Base-by-base conservation (phyloP, 2,888 invertebrate genomes). In the Caenorhabditis imperialis region DNA sequence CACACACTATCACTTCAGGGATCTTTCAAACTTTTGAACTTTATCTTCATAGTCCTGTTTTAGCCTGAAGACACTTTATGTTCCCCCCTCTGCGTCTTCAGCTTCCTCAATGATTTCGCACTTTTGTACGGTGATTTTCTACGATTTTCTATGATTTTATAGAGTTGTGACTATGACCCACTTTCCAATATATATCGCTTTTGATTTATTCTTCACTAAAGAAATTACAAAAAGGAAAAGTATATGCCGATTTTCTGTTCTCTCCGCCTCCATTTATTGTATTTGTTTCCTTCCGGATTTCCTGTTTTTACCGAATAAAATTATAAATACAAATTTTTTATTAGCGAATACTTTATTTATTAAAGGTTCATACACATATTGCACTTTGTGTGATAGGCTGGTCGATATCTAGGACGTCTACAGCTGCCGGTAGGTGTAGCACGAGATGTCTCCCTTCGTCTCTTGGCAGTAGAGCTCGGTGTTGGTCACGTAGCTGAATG, bases 401-500 rank as follows among this genome's bases (percentile, higher is more conserved):
- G 7, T 22, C 2, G 10, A 12, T 20, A 44, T 22, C 23, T 10
- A 16, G 20, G 12, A 44, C 22, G 23, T 38, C 72, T 76, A 85
- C 57, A 86, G 62, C 60, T 86, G 86, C 38, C 86, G 70, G 71
- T 86, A 86, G 8, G 85, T 83, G 60, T 86, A 86, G 75, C 86
- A 86, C 23, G 83, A 83, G 42, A 86, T 84, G 50, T 80, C 78
- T 18, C 77, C 79, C 61, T 83, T 81, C 18, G 84, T 82, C 45
- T 86, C 84, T 63, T 86, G 86, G 75, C 86, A 86, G 73, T 77
- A 86, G 25, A 86, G 72, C 72, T 86, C 86, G 6, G 86, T 86
- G 73, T 86, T 86, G 20, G 86, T 86, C 20, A 86, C 84, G 67
- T 86, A 86, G 57, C 82, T 82, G 78, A 48, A 77, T 73, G 16